Evolutionary conservation across 2,113 vertebrate species (phyloP).

Genomic region (Cyanoderma ruficeps): DNA sequence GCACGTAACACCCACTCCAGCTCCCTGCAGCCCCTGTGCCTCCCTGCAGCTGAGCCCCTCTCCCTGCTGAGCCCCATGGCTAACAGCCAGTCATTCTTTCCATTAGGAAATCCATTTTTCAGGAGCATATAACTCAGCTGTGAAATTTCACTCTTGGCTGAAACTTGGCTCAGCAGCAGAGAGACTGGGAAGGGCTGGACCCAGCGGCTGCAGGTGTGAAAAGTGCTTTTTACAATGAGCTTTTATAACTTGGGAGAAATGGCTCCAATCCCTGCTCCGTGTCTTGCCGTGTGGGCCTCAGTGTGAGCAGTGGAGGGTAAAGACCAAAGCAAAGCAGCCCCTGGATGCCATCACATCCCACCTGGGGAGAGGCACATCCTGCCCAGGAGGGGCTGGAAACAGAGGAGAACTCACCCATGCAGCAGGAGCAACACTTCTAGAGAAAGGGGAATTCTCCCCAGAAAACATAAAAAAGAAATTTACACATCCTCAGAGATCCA

Average conservation of each 20-base stretch:
- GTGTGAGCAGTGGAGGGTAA: not conserved
- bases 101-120: slow-evolving; percentile 57
- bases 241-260: not conserved
- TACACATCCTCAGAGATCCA: not conserved
- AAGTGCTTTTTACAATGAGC: slow-evolving; percentile 16
- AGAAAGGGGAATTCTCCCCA: not conserved
- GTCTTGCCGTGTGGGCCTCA: not conserved
- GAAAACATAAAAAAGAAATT: not conserved
- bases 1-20: not conserved
- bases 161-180: slow-evolving; percentile 40
- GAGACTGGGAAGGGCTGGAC: not conserved
- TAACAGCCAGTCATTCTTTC: slow-evolving; percentile 43
- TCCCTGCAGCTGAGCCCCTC: not conserved
- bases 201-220: slow-evolving; percentile 21
- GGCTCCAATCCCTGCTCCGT: not conserved
- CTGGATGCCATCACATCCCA: not conserved
- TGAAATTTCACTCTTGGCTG: slow-evolving; percentile 27
- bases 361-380: not conserved
- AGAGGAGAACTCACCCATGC: accelerated
- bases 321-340: not conserved
- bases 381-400: not conserved
- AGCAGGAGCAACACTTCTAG: not conserved
- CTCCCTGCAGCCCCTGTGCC: not conserved
- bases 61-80: not conserved
- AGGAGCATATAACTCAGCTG: slow-evolving; percentile 26